Base-by-base conservation (phyloP, 1,140 invertebrate genomes). In the Plutomurus gul region DNA sequence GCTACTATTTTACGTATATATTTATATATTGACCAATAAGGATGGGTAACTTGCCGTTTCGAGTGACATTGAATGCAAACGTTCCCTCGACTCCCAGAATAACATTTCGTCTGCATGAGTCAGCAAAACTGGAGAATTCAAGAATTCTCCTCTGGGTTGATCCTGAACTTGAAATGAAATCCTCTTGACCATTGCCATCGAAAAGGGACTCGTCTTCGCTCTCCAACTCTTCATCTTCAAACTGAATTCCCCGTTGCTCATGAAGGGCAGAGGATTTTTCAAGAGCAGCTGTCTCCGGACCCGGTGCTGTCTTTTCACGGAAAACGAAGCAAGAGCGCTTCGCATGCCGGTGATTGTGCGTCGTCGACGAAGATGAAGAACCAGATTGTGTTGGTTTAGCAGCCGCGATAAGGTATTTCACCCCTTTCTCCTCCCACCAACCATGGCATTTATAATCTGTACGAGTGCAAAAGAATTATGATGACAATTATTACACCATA, bases 361-460 rank as follows among this genome's bases (percentile, higher is more conserved):
- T 27, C n/a, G n/a, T n/a, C n/a, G n/a, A n/a, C 30, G 56, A 65
- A 33, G 56, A 65, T 65, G 30, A 30, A 65, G 56, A 65, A 27
- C 16, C 36, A 1, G 56, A 65, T n/a, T 33, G 20, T n/a, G 33
- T 30, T 1, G 65, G 20, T 37, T 92, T 85, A 27, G 91, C 91
- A 56, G 92, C 91, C 33, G 92, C 92, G 81, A 94, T 92, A 77
- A 94, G 89, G 86, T 91, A 94, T 81, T 92, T 91, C 11, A 91
- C 91, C 40, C 89, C 89, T 72, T 90, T 91, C 82, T 90, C 89
- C 84, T 89, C 87, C 93, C 93, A 95, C 81, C 90, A 90, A 80
- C 93, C 94, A 85, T 94, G 93, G 87, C 94, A 95, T 2, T 92
- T 93, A 87, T 95, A 95, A 82, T 92, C 94, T 95, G 87, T n/a